Percentiles rank a stretch among this genome's conserved stretches.
Evolutionary conservation across 2,113 vertebrate species (phyloP).

Genomic region (Crotalus horridus): DNA sequence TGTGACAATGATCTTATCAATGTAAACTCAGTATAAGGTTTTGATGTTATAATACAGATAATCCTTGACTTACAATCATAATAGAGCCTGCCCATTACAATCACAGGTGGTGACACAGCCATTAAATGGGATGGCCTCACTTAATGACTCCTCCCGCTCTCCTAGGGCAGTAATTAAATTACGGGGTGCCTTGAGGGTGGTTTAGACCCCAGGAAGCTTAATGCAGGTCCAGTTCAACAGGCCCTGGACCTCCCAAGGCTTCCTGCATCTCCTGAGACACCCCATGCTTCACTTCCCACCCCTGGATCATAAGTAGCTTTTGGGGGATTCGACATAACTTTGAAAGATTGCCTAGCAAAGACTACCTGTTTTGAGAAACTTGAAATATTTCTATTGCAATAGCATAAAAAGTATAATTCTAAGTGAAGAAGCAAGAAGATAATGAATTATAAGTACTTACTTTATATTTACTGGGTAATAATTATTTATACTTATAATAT

Average conservation of each 20-base stretch:
- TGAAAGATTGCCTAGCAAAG: neutral
- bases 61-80: neutral
- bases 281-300: neutral
- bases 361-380: slow-evolving; percentile 1
- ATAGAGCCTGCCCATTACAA: neutral
- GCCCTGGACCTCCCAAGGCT: neutral
- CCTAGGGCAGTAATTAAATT: neutral
- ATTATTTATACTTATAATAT: neutral
- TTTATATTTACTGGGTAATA: neutral
- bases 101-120: neutral
- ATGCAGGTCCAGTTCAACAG: neutral
- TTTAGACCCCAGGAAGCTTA: neutral
- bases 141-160: neutral
- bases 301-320: neutral
- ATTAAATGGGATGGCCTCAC: neutral
- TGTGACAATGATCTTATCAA: neutral
- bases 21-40: slow-evolving; percentile 3
- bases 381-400: slow-evolving; percentile 20
- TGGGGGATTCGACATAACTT: neutral
- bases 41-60: slow-evolving; percentile 24
- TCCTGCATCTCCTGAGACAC: neutral
- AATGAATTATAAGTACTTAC: neutral
- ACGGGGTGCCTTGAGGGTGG: neutral
- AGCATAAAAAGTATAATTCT: slow-evolving; percentile 1
- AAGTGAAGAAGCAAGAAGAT: neutral